phyloP scores from a whole-genome alignment of 2,888 invertebrate genomes.

The Cremastinae sp. region DNA sequence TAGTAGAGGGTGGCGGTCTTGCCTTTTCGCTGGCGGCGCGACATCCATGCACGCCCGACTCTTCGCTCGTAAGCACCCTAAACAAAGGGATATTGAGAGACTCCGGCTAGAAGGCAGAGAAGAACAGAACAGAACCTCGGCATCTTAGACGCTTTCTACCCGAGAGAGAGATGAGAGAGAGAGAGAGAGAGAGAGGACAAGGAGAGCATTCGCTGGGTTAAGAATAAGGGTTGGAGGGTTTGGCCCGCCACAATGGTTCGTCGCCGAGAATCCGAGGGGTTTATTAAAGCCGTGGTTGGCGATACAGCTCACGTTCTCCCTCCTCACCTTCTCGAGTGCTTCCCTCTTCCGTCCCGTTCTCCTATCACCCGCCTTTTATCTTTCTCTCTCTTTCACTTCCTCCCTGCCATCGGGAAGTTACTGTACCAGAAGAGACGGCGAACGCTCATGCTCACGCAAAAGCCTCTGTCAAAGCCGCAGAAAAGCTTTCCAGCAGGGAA shows the following conservation, averaged over 20 bases:
- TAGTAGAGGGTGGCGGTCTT: conserved; percentile 49
- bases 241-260: conserved; percentile 76
- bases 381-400: conserved; percentile 46
- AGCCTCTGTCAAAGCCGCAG: conserved; percentile 32
- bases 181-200: conserved; percentile 33
- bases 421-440: conserved; percentile 31
- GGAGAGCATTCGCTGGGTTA: conserved; percentile 57
- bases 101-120: conserved; percentile 66
- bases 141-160: conserved; percentile 27
- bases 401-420: conserved; percentile 44
- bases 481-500: conserved; percentile 35
- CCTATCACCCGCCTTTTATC: conserved; percentile 28
- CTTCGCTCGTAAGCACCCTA: conserved; percentile 75
- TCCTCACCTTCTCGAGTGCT: conserved; percentile 66
- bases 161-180: conserved; percentile 24
- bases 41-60: conserved; percentile 75
- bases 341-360: conserved; percentile 11
- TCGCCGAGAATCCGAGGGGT: conserved; percentile 77
- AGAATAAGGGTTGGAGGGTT: conserved; percentile 66
- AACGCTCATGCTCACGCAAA: conserved; percentile 43
- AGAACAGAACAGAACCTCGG: conserved; percentile 32
- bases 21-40: conserved; percentile 72
- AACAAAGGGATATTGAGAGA: conserved; percentile 78
- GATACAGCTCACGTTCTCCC: conserved; percentile 78
- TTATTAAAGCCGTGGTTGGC: conserved; percentile 78